A percentile compares a stretch with the other conserved stretches of the same genome.
Evolutionary conservation across 2,113 vertebrate species (phyloP).

Genomic region (Fulmarus glacialis): DNA sequence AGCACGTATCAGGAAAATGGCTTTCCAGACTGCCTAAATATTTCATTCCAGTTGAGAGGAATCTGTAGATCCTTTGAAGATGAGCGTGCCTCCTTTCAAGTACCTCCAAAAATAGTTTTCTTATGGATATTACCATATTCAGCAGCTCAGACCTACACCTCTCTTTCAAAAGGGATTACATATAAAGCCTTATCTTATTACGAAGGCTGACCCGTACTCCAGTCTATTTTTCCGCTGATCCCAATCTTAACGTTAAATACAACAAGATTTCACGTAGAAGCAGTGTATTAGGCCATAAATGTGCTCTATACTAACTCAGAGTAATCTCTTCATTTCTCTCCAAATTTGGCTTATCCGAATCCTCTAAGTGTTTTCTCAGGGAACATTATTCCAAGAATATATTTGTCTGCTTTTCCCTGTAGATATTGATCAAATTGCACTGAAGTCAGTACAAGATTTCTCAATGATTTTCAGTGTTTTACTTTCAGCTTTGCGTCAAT

Average conservation of each 20-base stretch:
- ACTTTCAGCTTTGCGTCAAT: background rate
- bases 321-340: constrained; percentile 9
- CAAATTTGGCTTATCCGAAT: constrained; percentile 4
- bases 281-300: background rate
- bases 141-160: background rate
- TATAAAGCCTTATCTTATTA: background rate
- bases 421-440: background rate
- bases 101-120: background rate
- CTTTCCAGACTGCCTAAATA: background rate
- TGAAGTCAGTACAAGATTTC: background rate
- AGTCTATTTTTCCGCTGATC: background rate
- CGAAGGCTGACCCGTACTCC: background rate
- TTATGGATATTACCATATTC: constrained; percentile 11
- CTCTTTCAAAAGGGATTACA: background rate
- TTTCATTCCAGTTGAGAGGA: background rate
- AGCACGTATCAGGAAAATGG: background rate
- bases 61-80: background rate
- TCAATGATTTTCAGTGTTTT: background rate
- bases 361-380: background rate
- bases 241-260: background rate
- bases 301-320: background rate
- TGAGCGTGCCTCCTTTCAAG: background rate
- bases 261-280: background rate
- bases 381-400: background rate
- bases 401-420: background rate